Evolutionary conservation across 2,797 vertebrate genomes (phyloP), one percentile per base, ranked within the genome.

Genomic region (Decapterus maruadsi): DNA sequence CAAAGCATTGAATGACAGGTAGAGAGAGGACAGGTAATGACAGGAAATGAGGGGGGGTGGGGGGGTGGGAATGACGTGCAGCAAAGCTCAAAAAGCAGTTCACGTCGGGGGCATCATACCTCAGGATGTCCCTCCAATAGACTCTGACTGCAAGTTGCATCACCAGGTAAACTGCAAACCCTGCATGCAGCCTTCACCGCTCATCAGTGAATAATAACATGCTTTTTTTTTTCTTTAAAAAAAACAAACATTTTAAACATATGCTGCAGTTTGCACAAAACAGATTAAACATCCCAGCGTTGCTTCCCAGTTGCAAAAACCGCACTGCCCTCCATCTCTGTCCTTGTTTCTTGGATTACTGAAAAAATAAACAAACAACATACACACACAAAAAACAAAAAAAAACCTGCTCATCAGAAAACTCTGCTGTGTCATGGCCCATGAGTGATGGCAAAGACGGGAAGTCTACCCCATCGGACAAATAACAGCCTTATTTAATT

Each of bases 401-500:
- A 40, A 40, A 40, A 40, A 40, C 38, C 38, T 46, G 61, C 60
- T 58, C 26, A 2, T 53, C 64, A 8, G 38, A 66, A 14, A 59
- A 11, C 43, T 40, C 16, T 31, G 74, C 65, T 50, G 43, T 56
- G 58, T 53, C n/a, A 34, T 42, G 22, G 3, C 26, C 22, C n/a
- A 42, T 48, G 20, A 5, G 43, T 31, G 43, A 57, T 69, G 1
- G 36, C 38, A 38, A 48, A 56, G 48, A 45, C 19, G 6, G n/a
- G 48, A 51, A 20, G 20, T 43, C 66, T 50, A 26, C 51, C 67
- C 45, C 45, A 26, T 45, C 60, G 43, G 55, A 72, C 51, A 56
- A 56, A 43, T 26, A 26, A 40, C 66, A 64, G 66, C 22, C 36
- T 57, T 43, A 51, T 68, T 68, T 51, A 26, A 55, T 61, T 61